Conservation (phyloP, 2,113 vertebrate genomes). For the Cacatua alba region DNA sequence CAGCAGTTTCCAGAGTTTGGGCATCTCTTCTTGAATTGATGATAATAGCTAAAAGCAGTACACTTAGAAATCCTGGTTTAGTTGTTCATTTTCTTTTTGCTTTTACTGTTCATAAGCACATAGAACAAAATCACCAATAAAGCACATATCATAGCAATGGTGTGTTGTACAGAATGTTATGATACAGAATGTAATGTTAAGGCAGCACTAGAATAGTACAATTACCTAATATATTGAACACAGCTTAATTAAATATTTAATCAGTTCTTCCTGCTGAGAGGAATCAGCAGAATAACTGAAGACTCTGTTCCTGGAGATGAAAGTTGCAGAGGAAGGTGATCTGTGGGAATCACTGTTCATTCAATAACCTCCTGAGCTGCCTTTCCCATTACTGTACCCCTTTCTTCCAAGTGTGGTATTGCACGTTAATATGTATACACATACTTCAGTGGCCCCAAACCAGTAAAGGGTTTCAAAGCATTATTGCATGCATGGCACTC, state of each 20-base stretch:
- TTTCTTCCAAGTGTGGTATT: not conserved
- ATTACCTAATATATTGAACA: conserved; percentile 23
- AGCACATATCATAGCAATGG: not conserved
- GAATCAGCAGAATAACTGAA: conserved; percentile 38
- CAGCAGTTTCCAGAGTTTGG: not conserved
- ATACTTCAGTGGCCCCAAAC: not conserved
- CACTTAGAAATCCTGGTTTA: not conserved
- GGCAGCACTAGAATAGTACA: not conserved
- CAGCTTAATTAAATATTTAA: conserved; percentile 55
- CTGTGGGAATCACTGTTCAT: not conserved
- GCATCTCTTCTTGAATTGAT: not conserved
- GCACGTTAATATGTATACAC: not conserved
- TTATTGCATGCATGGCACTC: not conserved
- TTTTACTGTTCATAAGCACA: not conserved
- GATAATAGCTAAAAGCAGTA: not conserved
- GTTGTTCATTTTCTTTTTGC: not conserved
- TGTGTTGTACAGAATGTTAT: not conserved
- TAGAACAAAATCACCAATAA: not conserved
- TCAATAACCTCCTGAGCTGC: not conserved
- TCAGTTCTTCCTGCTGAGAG: not conserved
- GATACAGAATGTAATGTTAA: not conserved
- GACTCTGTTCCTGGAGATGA: not conserved
- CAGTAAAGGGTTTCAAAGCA: not conserved
- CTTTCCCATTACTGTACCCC: not conserved
- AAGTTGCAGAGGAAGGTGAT: not conserved